Evolutionary conservation across 2,888 invertebrate species (phyloP).

Genomic region (Exephanes ischioxanthus): DNA sequence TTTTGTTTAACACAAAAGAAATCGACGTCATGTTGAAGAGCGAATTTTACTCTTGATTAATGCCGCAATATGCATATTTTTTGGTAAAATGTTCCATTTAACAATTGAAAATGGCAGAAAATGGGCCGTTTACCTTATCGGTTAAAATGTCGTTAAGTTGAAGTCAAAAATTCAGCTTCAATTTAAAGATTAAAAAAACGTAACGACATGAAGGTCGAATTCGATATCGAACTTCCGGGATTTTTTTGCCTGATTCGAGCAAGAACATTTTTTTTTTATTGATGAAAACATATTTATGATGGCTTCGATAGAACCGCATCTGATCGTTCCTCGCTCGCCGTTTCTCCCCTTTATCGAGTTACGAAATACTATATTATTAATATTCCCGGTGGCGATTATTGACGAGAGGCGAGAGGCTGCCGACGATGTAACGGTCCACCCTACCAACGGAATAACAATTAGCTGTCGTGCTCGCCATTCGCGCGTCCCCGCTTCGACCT

Average conservation of each 20-base stretch:
- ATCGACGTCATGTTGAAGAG: no score
- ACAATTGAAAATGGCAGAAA: no score
- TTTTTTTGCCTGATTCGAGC: constrained; percentile 82
- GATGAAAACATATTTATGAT: neutral
- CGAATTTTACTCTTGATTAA: no score
- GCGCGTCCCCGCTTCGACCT: constrained; percentile 72
- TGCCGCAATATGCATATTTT: no score
- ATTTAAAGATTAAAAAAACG: neutral
- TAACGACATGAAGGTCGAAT: neutral
- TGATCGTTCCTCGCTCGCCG: neutral
- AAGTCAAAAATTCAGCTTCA: neutral
- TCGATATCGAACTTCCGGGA: neutral
- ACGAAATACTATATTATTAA: constrained; percentile 56
- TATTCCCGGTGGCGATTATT: constrained; percentile 59
- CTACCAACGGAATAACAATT: constrained; percentile 72
- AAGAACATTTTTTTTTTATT: neutral
- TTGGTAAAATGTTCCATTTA: no score
- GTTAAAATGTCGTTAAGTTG: no score
- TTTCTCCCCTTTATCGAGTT: constrained; percentile 32
- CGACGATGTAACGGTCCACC: constrained; percentile 41
- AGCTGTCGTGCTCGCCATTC: constrained; percentile 73
- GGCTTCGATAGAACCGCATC: neutral
- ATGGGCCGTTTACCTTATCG: neutral
- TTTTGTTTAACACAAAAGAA: no score
- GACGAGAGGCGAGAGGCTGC: constrained; percentile 28